Conservation (phyloP, 2,797 vertebrate genomes). For the Myripristis jacobus region DNA sequence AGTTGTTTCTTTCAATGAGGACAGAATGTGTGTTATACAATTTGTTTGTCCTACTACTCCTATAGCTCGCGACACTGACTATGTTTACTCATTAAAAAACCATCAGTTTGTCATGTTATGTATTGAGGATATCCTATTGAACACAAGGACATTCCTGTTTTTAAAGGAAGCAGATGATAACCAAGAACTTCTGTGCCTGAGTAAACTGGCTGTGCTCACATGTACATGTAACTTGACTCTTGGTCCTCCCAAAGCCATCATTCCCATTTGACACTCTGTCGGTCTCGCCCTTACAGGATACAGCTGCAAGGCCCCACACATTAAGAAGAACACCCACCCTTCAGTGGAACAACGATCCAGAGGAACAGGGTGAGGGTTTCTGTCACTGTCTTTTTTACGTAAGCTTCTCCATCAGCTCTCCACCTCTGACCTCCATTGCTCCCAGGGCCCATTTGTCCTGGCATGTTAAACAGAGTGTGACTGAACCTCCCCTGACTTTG, state of each 20-base stretch:
- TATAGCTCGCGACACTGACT: not conserved
- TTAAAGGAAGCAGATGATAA: constrained; percentile 31
- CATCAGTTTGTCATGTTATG: not conserved
- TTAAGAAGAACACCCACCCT: constrained; percentile 84
- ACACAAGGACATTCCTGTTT: constrained; percentile 19
- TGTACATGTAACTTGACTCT: not conserved
- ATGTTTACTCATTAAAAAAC: not conserved
- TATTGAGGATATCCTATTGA: constrained; percentile 19
- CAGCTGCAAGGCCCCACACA: constrained; percentile 89
- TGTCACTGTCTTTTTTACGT: constrained; percentile 4
- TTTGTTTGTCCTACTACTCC: not conserved
- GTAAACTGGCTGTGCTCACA: not conserved
- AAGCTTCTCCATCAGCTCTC: constrained; percentile 16
- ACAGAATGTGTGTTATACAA: constrained; percentile 20
- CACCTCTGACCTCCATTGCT: constrained; percentile 28
- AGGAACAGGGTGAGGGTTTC: constrained; percentile 72
- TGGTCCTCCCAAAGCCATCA: not conserved
- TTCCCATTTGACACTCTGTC: constrained; percentile 16
- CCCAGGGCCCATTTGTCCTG: not conserved
- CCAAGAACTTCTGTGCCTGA: constrained; percentile 2
- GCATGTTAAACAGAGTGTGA: not conserved
- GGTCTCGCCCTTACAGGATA: constrained; percentile 82
- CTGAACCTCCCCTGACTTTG: constrained; percentile 13
- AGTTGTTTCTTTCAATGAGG: constrained; percentile 73
- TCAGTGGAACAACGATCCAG: constrained; percentile 74